Conservation (phyloP, 2,888 invertebrate genomes). For the Callyntrura guangdongensis region DNA sequence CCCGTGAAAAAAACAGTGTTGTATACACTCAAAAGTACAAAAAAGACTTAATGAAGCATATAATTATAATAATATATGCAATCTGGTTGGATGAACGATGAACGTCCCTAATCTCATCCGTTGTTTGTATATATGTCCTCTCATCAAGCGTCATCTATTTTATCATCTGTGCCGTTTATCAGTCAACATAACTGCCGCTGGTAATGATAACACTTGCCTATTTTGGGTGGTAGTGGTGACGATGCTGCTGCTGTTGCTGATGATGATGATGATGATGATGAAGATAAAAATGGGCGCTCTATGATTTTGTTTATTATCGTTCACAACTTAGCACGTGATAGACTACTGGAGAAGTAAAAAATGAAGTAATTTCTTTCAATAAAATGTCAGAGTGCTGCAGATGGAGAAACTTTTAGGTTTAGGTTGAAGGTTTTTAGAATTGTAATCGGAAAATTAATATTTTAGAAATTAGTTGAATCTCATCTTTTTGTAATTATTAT, state of each 20-base stretch:
- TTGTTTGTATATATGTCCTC: neutral
- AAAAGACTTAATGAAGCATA: constrained; percentile 27
- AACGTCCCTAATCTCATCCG: constrained; percentile 58
- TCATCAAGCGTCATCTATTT: neutral
- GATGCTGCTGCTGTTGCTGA: no score
- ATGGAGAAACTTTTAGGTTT: no score
- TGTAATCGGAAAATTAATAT: no score
- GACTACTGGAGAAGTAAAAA: constrained; percentile 70
- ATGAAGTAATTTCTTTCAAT: no score
- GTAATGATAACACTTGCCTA: constrained; percentile 9
- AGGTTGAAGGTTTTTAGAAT: no score
- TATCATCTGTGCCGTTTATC: constrained; percentile 54
- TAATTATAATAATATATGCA: constrained; percentile 41
- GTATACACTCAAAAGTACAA: neutral
- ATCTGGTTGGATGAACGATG: no score
- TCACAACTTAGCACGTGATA: constrained; percentile 77
- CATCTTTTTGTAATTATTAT: no score
- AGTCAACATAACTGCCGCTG: constrained; percentile 30
- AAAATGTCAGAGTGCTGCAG: no score
- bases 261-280: neutral
- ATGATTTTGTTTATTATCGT: constrained; percentile 59
- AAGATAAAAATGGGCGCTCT: no score
- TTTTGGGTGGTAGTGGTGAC: no score
- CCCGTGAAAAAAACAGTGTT: constrained; percentile 48
- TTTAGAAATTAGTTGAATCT: no score